Evolutionary conservation across 2,113 vertebrate genomes (phyloP), one percentile per base, ranked within the genome.

Genomic region (Plecotus auritus): DNA sequence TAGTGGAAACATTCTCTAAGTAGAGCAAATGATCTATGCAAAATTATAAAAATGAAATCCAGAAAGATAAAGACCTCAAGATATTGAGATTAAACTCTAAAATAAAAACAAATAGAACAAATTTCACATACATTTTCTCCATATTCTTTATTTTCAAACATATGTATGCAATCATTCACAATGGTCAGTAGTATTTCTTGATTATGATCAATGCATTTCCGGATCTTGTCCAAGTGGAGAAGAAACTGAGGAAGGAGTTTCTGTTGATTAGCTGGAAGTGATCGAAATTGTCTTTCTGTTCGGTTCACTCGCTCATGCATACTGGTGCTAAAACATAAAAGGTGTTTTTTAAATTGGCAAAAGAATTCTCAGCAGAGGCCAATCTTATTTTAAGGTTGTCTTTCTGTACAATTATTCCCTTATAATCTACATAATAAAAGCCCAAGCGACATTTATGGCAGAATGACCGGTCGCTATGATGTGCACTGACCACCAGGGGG

Each of bases 81-180:
- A 95, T 42, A 85, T 0, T 84, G 42, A 96, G 11, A 23, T 14
- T 85, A 73, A 9, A 95, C 32, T 83, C 70, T 94, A 90, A 67
- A 54, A 87, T 95, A 9, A 90, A 90, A 76, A 95, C 74, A 93
- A 98, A 96, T 83, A 96, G 95, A 98, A 94, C 20, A 56, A 91
- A 90, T 97, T 97, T 97, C 94, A 98, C 99, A 98, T 99, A 99
- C 99, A 94, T 99, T 99, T 97, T 99, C 98, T 91, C 98, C 99
- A 90, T 99, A 99, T 96, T 99, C 99, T 97, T 99, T 99, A 98
- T 99, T 99, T 98, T 99, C 99, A 98, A 99, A 99, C 99, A 99
- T 99, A 98, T 99, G 98, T 95, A 98, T 97, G 98, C 99, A 99
- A 98, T 99, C 99, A 97, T 99, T 99, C 95, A 99, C 98, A 95